Percentiles rank a stretch among this genome's conserved stretches.
Evolutionary conservation across 2,113 vertebrate species (phyloP).

Genomic region (Sorex fumeus): DNA sequence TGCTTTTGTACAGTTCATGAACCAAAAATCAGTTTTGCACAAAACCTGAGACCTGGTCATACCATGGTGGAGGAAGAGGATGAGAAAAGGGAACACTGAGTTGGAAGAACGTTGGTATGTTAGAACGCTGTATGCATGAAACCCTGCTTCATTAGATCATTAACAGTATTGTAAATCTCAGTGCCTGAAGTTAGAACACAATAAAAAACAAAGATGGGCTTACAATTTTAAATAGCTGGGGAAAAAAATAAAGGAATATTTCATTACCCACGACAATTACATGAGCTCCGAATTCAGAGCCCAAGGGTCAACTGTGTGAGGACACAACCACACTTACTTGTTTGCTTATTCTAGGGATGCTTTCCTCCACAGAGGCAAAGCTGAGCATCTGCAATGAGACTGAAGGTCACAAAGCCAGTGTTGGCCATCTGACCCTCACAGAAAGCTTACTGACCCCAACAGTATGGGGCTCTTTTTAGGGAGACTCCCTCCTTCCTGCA

Average conservation of each 20-base stretch:
- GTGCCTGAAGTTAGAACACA: no score
- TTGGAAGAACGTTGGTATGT: no score
- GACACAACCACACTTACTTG: no score
- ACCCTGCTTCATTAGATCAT: no score
- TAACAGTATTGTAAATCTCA: no score
- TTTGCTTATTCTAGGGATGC: background rate
- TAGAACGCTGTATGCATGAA: no score
- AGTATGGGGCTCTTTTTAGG: background rate
- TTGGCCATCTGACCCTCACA: background rate
- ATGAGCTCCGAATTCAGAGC: background rate
- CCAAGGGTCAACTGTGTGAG: background rate
- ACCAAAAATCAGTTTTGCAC: conserved; percentile 39
- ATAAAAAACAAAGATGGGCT: no score
- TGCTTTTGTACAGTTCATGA: background rate
- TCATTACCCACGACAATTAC: background rate
- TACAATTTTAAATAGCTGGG: conserved; percentile 6
- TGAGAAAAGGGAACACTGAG: no score
- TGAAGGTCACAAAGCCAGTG: background rate
- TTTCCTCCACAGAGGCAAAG: background rate
- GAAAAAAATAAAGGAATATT: background rate
- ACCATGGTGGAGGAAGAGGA: no score
- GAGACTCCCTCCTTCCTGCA: conserved; percentile 29
- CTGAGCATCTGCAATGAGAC: background rate
- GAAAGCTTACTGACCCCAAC: background rate
- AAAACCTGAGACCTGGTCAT: background rate